These are phyloP conservation scores for Rissa tridactyla DNA, from an alignment of 2,113 vertebrate species.

Conservation along the genomic window DNA sequence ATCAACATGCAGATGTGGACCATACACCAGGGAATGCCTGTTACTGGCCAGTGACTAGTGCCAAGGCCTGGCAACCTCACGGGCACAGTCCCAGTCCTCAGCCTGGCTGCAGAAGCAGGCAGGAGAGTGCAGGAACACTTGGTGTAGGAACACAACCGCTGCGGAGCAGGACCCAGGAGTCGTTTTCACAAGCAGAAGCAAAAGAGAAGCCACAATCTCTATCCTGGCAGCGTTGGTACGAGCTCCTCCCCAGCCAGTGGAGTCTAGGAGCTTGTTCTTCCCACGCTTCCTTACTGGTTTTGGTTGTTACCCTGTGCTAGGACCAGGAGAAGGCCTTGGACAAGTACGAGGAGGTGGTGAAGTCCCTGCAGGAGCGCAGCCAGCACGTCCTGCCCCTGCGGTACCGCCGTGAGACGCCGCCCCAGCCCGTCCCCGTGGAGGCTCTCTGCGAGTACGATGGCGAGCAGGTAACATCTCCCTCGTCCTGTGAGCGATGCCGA, in stretches of 20 bases:
- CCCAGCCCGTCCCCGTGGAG: slow-evolving; percentile 86
- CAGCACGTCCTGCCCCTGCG: slow-evolving; percentile 87
- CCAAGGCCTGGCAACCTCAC: background rate
- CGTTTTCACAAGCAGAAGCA: background rate
- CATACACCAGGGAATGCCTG: accelerated
- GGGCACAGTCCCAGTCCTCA: background rate
- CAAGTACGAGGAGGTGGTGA: slow-evolving; percentile 84
- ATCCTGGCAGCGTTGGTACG: accelerated
- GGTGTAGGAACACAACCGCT: background rate
- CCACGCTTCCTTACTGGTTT: accelerated
- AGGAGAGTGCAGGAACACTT: background rate
- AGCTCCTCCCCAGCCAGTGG: background rate
- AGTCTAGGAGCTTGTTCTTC: background rate
- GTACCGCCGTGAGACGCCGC: slow-evolving; percentile 76
- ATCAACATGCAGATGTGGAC: background rate
- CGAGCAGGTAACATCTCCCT: slow-evolving; percentile 77
- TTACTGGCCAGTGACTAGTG: background rate
- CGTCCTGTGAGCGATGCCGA: accelerated
- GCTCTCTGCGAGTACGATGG: slow-evolving; percentile 91
- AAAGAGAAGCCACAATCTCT: background rate
- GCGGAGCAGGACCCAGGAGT: background rate
- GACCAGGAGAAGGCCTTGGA: slow-evolving; percentile 93
- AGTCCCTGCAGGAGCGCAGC: slow-evolving; percentile 83
- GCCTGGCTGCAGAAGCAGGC: background rate
- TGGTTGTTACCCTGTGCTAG: slow-evolving; percentile 44